Conservation (phyloP, 2,888 invertebrate species). For the Flexamia atlantica region DNA sequence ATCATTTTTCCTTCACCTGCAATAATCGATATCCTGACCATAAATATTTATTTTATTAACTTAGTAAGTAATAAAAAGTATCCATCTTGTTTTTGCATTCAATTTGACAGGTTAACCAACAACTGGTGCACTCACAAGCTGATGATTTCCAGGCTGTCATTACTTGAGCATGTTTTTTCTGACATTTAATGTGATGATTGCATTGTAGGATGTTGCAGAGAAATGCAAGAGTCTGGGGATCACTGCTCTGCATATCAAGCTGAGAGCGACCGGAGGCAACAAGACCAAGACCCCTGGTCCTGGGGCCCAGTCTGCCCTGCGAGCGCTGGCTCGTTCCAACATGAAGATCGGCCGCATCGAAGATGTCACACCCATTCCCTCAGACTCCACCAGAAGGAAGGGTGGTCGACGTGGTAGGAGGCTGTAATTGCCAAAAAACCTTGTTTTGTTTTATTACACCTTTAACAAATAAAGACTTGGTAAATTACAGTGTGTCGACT, state of each 20-base stretch:
- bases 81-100: too few species aligned
- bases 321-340: constrained; percentile 98
- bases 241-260: constrained; percentile 98
- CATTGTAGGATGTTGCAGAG: constrained; percentile 95
- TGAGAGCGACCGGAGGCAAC: constrained; percentile 99
- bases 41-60: too few species aligned
- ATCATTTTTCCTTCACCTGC: too few species aligned
- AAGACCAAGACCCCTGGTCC: constrained; percentile 99
- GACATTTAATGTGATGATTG: constrained; percentile 3
- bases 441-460: constrained; percentile 60
- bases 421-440: constrained; percentile 81
- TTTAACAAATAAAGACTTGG: constrained; percentile 57
- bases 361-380: constrained; percentile 99
- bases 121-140: too few species aligned
- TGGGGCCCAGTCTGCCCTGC: constrained; percentile 97
- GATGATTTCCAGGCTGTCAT: too few species aligned
- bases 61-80: too few species aligned
- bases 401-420: constrained; percentile 99
- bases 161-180: too few species aligned
- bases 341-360: constrained; percentile 99
- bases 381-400: constrained; percentile 99
- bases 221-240: constrained; percentile 98
- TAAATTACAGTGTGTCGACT: too few species aligned
- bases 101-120: too few species aligned
- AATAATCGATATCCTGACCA: too few species aligned